Evolutionary conservation across 2,888 invertebrate genomes (phyloP).

Genomic region (Nesidiocoris tenuis): DNA sequence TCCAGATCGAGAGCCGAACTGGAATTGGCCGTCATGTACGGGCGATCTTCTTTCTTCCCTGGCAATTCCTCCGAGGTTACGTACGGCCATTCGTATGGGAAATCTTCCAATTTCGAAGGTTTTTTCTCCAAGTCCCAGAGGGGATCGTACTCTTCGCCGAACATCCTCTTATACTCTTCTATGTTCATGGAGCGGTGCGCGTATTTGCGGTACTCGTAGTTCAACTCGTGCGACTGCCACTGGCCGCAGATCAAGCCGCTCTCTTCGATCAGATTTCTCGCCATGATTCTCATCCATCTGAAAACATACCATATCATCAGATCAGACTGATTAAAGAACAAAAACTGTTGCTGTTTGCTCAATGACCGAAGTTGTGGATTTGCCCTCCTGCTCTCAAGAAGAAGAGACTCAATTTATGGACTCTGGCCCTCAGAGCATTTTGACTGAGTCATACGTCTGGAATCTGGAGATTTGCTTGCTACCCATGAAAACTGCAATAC

Average conservation of each 20-base stretch:
- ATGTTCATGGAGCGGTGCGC: conserved; percentile 47
- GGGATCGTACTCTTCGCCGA: conserved; percentile 49
- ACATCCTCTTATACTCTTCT: conserved; percentile 45
- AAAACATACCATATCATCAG: no score
- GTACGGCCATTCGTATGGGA: conserved; percentile 29
- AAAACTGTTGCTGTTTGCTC: no score
- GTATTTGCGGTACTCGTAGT: conserved; percentile 46
- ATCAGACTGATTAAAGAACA: no score
- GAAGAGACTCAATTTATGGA: no score
- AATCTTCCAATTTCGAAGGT: neutral
- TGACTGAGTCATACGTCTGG: no score
- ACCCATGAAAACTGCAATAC: no score
- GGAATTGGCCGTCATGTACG: neutral
- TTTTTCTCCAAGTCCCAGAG: conserved; percentile 47
- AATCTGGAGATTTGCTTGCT: no score
- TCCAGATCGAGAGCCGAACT: conserved; percentile 22
- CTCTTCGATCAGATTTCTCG: conserved; percentile 46
- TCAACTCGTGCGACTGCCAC: conserved; percentile 47
- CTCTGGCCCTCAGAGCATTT: no score
- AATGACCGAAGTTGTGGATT: no score
- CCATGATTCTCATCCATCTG: conserved; percentile 48
- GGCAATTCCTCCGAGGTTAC: neutral
- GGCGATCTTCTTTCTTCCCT: conserved; percentile 9
- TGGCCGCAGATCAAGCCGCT: conserved; percentile 40
- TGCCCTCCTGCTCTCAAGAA: no score